Evolutionary conservation across 2,113 vertebrate genomes (phyloP).

Genomic region (Bubo blakistoni): DNA sequence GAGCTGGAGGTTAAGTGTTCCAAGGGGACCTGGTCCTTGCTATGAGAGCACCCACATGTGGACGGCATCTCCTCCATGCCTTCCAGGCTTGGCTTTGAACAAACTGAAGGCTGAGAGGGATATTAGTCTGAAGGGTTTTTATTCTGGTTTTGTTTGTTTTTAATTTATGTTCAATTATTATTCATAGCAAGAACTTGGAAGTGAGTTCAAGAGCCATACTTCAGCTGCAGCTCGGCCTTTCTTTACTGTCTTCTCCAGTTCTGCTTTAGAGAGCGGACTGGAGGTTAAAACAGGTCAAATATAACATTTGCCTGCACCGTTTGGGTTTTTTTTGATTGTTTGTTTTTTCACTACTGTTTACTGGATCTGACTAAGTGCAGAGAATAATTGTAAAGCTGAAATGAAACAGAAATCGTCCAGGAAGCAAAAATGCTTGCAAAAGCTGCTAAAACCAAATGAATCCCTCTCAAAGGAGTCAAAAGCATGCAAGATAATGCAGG

Average conservation of each 20-base stretch:
- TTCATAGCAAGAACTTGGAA: background rate
- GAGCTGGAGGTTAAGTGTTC: background rate
- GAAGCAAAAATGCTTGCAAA: constrained; percentile 16
- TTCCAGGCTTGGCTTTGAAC: background rate
- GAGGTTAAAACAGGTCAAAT: constrained; percentile 23
- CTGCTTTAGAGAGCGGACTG: background rate
- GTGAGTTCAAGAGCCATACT: background rate
- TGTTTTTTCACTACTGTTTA: background rate
- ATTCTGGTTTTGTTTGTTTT: background rate
- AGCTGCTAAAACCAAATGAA: constrained; percentile 49
- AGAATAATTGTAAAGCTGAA: background rate
- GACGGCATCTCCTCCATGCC: fast-evolving
- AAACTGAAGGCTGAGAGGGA: background rate
- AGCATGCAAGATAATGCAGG: constrained; percentile 47
- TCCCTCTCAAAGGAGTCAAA: constrained; percentile 28
- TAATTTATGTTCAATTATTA: constrained; percentile 6
- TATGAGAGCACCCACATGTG: fast-evolving
- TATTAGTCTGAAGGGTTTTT: background rate
- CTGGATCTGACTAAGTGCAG: background rate
- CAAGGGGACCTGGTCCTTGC: background rate
- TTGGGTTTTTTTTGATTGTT: background rate
- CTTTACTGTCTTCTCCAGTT: background rate
- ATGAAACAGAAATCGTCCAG: background rate
- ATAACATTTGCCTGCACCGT: background rate
- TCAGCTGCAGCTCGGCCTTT: background rate